Conservation (phyloP, 2,113 vertebrate species). For the Panurus biarmicus region DNA sequence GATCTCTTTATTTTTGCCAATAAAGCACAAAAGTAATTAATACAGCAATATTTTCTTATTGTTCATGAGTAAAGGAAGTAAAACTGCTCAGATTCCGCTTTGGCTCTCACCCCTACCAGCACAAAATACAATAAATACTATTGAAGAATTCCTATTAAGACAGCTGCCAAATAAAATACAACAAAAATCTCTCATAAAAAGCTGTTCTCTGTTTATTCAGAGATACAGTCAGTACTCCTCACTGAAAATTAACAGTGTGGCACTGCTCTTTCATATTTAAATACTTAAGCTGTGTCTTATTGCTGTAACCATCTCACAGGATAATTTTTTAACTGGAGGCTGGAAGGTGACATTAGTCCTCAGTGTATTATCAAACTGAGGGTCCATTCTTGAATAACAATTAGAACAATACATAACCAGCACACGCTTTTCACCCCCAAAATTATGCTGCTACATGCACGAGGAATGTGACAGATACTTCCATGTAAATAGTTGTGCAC, state of each 20-base stretch:
- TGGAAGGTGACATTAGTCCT: neutral
- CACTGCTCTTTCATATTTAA: conserved; percentile 1
- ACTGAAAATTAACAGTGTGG: conserved; percentile 10
- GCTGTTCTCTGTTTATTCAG: conserved; percentile 33
- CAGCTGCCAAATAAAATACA: conserved; percentile 43
- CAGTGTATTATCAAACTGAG: neutral
- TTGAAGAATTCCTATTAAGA: conserved; percentile 38
- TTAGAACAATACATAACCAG: neutral
- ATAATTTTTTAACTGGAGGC: neutral
- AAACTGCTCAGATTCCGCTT: conserved; percentile 33
- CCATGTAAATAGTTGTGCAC: neutral
- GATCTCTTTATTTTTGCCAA: conserved; percentile 59
- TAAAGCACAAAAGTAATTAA: conserved; percentile 64
- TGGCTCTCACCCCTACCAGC: conserved; percentile 33
- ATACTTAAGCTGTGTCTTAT: neutral
- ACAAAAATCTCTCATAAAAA: conserved; percentile 40
- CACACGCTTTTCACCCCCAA: neutral
- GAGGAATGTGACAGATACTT: neutral
- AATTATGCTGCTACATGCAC: neutral
- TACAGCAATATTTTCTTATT: conserved; percentile 60
- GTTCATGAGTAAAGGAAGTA: conserved; percentile 39
- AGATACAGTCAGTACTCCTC: neutral
- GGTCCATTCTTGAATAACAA: neutral
- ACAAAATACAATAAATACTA: conserved; percentile 37
- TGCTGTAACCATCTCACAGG: neutral